These are phyloP conservation scores for Drosophila flavopinicola DNA, from an alignment of 2,888 invertebrate genomes.

Conservation along the genomic window DNA sequence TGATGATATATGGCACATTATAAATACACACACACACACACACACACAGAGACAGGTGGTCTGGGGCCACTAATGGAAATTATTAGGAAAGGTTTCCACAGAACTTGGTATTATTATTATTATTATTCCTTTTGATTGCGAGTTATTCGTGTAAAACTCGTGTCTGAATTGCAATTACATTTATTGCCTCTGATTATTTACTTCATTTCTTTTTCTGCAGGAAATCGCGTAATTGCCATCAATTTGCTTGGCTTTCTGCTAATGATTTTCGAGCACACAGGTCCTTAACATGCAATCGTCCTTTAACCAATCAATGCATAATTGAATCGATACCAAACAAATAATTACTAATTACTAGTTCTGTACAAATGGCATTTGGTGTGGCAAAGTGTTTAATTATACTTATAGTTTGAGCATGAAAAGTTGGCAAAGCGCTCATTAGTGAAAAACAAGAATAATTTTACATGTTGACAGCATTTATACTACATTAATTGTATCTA, in stretches of 20 bases:
- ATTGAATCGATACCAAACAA: constrained; percentile 25
- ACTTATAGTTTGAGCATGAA: not conserved
- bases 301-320: constrained; percentile 32
- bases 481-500: no score
- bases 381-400: constrained; percentile 22
- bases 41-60: constrained; percentile 27
- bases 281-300: constrained; percentile 21
- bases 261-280: constrained; percentile 27
- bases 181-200: constrained; percentile 29
- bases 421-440: no score
- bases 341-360: constrained; percentile 16
- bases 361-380: constrained; percentile 6
- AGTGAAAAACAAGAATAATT: no score
- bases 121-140: constrained; percentile 49
- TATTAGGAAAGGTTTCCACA: constrained; percentile 56
- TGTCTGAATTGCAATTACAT: constrained; percentile 44
- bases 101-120: constrained; percentile 63
- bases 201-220: constrained; percentile 33
- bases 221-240: constrained; percentile 65
- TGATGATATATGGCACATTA: constrained; percentile 75
- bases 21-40: constrained; percentile 39
- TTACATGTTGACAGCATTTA: no score
- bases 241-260: constrained; percentile 56
- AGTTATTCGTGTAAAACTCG: constrained; percentile 28
- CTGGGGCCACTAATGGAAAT: constrained; percentile 49